A percentile compares a stretch with the other conserved stretches of the same genome.
Evolutionary conservation across 2,113 vertebrate genomes (phyloP).

Genomic region (Jacana jacana): DNA sequence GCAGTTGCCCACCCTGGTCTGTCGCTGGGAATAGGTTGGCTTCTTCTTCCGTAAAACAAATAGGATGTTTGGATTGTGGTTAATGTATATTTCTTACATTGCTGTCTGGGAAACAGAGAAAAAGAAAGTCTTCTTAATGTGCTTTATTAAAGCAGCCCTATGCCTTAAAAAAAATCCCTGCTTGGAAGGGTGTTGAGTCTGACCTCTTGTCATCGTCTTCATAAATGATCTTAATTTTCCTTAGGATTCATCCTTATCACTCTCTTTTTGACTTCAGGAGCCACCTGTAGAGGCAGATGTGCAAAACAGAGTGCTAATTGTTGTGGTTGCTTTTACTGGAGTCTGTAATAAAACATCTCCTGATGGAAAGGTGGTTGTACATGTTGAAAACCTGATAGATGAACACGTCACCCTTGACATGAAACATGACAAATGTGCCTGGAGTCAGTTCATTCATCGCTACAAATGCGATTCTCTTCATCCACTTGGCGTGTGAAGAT

Average conservation of each 20-base stretch:
- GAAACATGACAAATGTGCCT: not conserved
- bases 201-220: not conserved
- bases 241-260: not conserved
- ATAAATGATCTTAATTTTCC: not conserved
- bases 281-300: not conserved
- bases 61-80: not conserved
- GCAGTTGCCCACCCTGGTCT: not conserved
- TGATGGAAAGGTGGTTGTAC: not conserved
- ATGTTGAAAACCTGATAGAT: not conserved
- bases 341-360: not conserved
- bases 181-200: not conserved
- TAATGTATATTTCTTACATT: not conserved
- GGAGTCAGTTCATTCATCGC: not conserved
- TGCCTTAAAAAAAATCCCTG: not conserved
- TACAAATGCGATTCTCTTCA: not conserved
- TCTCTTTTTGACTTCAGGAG: not conserved
- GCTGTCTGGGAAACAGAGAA: not conserved
- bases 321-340: not conserved
- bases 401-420: not conserved
- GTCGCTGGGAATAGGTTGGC: not conserved
- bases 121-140: not conserved
- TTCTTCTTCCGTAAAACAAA: not conserved
- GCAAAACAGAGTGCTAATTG: not conserved
- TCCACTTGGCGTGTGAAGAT: not conserved
- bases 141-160: not conserved